Evolutionary conservation across 2,888 invertebrate genomes (phyloP).

Genomic region (Malacosoma neustria): DNA sequence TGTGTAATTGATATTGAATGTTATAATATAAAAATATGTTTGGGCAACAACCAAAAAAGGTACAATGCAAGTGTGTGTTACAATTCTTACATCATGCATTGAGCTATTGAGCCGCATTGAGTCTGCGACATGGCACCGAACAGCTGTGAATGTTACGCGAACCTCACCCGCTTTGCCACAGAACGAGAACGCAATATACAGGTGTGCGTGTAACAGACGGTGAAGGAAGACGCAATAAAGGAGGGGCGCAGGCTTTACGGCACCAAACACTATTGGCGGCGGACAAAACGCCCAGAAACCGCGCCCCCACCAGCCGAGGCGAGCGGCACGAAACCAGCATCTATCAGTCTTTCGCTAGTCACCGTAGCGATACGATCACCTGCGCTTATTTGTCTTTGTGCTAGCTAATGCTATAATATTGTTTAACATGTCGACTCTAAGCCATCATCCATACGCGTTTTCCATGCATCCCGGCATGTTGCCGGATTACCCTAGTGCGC

Average conservation of each 20-base stretch:
- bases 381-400: slow-evolving; percentile 59
- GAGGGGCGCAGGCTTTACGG: slow-evolving; percentile 59
- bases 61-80: slow-evolving; percentile 33
- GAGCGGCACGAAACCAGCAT: slow-evolving; percentile 34
- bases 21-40: slow-evolving; percentile 1
- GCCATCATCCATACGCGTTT: slow-evolving; percentile 71
- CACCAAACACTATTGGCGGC: slow-evolving; percentile 40
- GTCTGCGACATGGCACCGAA: slow-evolving; percentile 46
- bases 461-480: slow-evolving; percentile 68
- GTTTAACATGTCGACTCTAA: slow-evolving; percentile 60
- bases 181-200: slow-evolving; percentile 30
- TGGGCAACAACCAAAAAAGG: slow-evolving; percentile 16
- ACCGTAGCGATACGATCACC: slow-evolving; percentile 62
- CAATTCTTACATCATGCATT: slow-evolving; percentile 54
- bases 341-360: slow-evolving; percentile 65
- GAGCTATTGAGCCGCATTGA: slow-evolving; percentile 33
- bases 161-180: slow-evolving; percentile 36
- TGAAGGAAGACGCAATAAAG: slow-evolving; percentile 26
- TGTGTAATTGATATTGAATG: background rate
- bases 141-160: slow-evolving; percentile 57
- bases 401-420: slow-evolving; percentile 50
- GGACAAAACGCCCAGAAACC: slow-evolving; percentile 43
- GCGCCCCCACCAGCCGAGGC: slow-evolving; percentile 47
- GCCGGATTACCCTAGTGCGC: slow-evolving; percentile 56
- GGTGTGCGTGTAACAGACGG: slow-evolving; percentile 26